These are phyloP conservation scores for Sardina pilchardus DNA, from an alignment of 2,113 vertebrate species.

Conservation along the genomic window DNA sequence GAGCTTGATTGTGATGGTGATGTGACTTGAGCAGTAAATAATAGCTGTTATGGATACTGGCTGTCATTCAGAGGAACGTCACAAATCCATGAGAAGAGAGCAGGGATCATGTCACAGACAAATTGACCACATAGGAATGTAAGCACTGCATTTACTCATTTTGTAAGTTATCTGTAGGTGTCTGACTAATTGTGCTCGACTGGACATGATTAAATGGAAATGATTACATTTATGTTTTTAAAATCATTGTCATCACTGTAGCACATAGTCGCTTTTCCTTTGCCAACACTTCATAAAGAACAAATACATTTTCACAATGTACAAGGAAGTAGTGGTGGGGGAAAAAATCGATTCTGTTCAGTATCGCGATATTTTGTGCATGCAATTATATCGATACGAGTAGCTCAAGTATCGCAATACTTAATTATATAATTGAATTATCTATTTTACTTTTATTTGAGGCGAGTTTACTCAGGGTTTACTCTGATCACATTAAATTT, in stretches of 20 bases:
- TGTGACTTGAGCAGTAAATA: not conserved
- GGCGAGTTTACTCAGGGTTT: no score
- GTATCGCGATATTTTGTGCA: no score
- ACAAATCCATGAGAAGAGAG: not conserved
- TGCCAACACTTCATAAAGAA: not conserved
- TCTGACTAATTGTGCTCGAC: not conserved
- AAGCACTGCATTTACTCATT: not conserved
- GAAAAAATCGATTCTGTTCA: no score
- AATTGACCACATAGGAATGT: not conserved
- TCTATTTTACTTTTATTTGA: no score
- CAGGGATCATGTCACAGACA: not conserved
- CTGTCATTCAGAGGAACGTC: not conserved
- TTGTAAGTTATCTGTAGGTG: not conserved
- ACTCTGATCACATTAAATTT: no score
- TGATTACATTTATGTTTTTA: not conserved
- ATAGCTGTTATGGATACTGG: not conserved
- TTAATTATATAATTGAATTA: no score
- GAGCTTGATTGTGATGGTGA: not conserved
- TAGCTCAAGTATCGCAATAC: no score
- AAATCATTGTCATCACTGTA: not conserved
- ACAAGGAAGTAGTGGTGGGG: no score
- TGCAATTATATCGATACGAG: no score
- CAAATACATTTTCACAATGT: not conserved
- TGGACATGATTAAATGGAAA: not conserved
- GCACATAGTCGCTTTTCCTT: not conserved